Conservation (phyloP, 2,113 vertebrate genomes). For the Paralichthys olivaceus region DNA sequence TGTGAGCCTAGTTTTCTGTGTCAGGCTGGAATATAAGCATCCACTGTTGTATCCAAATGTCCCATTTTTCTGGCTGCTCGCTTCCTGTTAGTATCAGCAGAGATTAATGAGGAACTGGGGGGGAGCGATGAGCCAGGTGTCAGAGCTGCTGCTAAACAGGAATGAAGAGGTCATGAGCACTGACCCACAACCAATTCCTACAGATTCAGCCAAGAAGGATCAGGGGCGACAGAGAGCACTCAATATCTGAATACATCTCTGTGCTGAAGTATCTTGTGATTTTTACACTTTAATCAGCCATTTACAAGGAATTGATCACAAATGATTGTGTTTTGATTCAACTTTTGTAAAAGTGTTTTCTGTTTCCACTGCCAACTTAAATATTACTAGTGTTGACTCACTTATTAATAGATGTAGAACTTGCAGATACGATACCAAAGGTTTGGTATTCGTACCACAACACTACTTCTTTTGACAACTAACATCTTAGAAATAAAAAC, state of each 20-base stretch:
- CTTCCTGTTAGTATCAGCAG: conserved; percentile 68
- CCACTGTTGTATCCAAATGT: conserved; percentile 50
- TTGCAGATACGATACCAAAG: background rate
- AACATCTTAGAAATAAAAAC: background rate
- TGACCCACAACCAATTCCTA: conserved; percentile 60
- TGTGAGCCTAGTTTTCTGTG: conserved; percentile 2
- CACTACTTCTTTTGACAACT: too few species aligned
- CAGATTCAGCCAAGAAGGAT: conserved; percentile 55
- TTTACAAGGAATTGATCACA: background rate
- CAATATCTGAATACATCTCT: conserved; percentile 1
- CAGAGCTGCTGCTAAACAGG: conserved; percentile 43
- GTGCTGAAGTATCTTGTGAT: background rate
- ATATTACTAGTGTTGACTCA: background rate
- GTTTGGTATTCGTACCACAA: background rate
- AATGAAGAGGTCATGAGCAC: conserved; percentile 59
- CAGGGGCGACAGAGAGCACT: conserved; percentile 1
- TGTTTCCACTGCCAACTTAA: background rate
- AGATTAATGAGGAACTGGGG: conserved; percentile 62
- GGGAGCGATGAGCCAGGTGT: conserved; percentile 61
- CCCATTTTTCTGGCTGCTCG: conserved; percentile 59
- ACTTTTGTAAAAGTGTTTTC: background rate
- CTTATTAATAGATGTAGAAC: background rate
- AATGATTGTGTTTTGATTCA: background rate
- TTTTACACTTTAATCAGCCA: background rate
- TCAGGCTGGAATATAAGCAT: conserved; percentile 13